Evolutionary conservation across 2,888 invertebrate species (phyloP).

Genomic region (Cosmia pyralina): DNA sequence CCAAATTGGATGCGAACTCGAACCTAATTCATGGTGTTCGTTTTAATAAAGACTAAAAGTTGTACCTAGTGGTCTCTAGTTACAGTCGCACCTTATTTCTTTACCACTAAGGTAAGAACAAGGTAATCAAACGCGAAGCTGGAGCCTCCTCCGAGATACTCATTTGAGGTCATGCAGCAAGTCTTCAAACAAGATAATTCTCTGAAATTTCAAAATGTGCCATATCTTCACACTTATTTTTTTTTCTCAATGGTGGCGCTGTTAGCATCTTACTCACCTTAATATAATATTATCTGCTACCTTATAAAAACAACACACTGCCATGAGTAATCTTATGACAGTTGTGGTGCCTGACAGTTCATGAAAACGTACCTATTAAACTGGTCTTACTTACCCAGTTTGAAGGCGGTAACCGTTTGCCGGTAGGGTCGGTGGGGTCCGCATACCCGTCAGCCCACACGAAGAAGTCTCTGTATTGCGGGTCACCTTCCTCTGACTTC

Average conservation of each 20-base stretch:
- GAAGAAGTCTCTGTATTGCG: constrained; percentile 93
- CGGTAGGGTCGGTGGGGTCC: constrained; percentile 76
- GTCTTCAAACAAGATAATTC: too few species aligned
- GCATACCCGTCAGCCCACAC: constrained; percentile 92
- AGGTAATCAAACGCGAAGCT: too few species aligned
- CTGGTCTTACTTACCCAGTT: constrained; percentile 85
- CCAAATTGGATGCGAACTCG: constrained; percentile 9
- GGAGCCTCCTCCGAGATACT: too few species aligned
- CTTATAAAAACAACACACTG: neutral
- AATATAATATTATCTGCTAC: too few species aligned
- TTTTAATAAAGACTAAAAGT: neutral
- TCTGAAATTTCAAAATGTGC: too few species aligned
- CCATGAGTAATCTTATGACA: neutral
- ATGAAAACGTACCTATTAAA: neutral
- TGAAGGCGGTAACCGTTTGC: constrained; percentile 83
- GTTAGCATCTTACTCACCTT: too few species aligned
- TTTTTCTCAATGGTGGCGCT: too few species aligned
- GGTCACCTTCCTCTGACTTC: constrained; percentile 91
- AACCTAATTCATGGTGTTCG: neutral
- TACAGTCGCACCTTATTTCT: too few species aligned
- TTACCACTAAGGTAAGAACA: too few species aligned
- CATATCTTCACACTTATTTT: too few species aligned
- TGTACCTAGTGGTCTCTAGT: neutral
- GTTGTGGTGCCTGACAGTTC: neutral
- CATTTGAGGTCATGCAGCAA: too few species aligned